These are phyloP conservation scores for Tipula helvola DNA, from an alignment of 2,888 invertebrate genomes.

Conservation along the genomic window DNA sequence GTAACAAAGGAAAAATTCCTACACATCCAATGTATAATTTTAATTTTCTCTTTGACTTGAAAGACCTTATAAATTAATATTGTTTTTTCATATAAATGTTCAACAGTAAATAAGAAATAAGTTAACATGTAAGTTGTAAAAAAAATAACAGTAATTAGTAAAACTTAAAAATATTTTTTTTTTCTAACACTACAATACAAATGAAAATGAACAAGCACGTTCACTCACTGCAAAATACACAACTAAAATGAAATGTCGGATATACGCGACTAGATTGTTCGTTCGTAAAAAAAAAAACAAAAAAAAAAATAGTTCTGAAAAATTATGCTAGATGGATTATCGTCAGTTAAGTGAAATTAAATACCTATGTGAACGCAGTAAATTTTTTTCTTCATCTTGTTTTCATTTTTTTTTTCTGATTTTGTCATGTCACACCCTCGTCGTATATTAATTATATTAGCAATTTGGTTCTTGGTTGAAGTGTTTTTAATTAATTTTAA, in stretches of 20 bases:
- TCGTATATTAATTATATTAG: no score
- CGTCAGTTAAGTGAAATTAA: neutral
- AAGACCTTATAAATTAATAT: neutral
- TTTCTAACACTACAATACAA: neutral
- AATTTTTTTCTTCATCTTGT: neutral
- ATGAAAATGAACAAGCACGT: neutral
- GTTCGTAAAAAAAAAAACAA: neutral
- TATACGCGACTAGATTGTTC: neutral
- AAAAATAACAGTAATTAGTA: neutral
- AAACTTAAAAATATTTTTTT: neutral
- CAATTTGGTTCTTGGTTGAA: no score
- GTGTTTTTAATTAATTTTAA: no score
- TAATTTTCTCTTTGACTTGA: neutral
- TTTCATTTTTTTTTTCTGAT: neutral
- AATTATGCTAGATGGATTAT: neutral
- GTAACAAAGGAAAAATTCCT: neutral
- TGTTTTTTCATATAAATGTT: neutral
- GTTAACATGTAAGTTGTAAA: neutral
- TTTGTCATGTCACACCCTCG: no score
- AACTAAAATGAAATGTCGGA: neutral
- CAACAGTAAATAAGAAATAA: neutral
- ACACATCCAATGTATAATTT: neutral
- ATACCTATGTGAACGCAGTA: neutral
- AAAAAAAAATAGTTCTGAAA: neutral
- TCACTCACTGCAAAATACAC: neutral